These are phyloP conservation scores for Phataginus tricuspis DNA, from an alignment of 2,797 vertebrate species.

Conservation along the genomic window DNA sequence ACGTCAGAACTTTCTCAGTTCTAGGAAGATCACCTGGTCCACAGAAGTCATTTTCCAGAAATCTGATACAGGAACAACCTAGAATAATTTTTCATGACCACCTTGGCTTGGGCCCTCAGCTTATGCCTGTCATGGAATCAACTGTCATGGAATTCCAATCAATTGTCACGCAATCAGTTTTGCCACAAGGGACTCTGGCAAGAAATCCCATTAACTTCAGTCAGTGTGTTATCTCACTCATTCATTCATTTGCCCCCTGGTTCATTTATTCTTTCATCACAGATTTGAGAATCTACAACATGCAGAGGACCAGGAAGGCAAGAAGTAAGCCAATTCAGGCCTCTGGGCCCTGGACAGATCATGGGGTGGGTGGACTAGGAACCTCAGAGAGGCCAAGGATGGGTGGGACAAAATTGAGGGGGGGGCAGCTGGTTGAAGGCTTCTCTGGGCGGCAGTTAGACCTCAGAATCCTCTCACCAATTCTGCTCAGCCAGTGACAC, in stretches of 20 bases:
- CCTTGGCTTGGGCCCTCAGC: neutral
- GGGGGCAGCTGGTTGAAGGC: neutral
- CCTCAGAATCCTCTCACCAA: neutral
- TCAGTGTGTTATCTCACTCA: neutral
- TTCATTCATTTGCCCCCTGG: neutral
- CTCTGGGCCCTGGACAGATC: neutral
- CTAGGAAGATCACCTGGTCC: neutral
- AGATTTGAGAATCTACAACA: neutral
- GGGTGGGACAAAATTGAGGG: neutral
- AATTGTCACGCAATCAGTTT: neutral
- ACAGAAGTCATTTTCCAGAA: neutral
- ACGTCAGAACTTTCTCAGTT: neutral
- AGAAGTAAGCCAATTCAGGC: neutral
- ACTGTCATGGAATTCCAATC: too few relatives aligned
- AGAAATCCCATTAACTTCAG: neutral
- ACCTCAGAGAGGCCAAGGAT: neutral
- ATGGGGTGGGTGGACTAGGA: neutral
- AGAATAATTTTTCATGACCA: neutral
- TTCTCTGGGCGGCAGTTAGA: neutral
- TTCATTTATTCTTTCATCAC: neutral
- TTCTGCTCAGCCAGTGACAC: neutral
- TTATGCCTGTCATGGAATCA: neutral
- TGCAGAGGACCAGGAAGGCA: neutral
- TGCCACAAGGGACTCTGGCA: neutral
- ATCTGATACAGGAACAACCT: neutral